Evolutionary conservation across 2,797 vertebrate species (phyloP), one percentile per base, ranked within the genome.

Genomic region (Sparidentex hasta): DNA sequence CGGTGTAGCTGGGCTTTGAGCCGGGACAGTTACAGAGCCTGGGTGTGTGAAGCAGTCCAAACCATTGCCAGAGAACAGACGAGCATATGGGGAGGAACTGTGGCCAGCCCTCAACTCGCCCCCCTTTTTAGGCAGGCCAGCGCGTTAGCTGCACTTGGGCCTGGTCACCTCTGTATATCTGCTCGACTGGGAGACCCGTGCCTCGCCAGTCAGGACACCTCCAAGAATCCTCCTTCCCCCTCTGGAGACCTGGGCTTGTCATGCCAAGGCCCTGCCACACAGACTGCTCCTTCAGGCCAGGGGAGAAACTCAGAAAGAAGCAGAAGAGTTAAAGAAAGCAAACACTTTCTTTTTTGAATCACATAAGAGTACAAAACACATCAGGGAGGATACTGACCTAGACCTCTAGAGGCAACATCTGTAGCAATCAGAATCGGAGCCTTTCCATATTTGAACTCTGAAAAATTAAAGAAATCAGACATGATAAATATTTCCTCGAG

Each of bases 211-310:
- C 97, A 91, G 97, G 97, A 97, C 97, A 97, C 83, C 96, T 97
- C 96, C 96, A 98, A 96, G 96, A 98, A 96, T 98, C 97, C 97
- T 98, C 97, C 97, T 97, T 97, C 97, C 97, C 94, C 97, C 97
- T 95, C 94, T 97, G 97, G 97, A 97, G 96, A 98, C 97, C 97
- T 97, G 96, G 97, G 97, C 96, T 97, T 92, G 97, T 99, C 98
- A 99, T 99, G 98, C 98, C 98, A 98, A 99, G 97, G 97, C 97
- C 98, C 97, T 98, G 98, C 98, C 98, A 98, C 95, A 97, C 95
- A 97, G 97, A 97, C 97, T 96, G 97, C 97, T 97, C 98, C 98
- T 98, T 96, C 96, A 96, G 97, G 96, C 96, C 92, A 88, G 91
- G 96, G 97, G 97, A 97, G 95, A 97, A 97, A 98, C 97, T 98